These are phyloP conservation scores for Chouioia cunea DNA, from an alignment of 2,888 invertebrate species.

Conservation along the genomic window DNA sequence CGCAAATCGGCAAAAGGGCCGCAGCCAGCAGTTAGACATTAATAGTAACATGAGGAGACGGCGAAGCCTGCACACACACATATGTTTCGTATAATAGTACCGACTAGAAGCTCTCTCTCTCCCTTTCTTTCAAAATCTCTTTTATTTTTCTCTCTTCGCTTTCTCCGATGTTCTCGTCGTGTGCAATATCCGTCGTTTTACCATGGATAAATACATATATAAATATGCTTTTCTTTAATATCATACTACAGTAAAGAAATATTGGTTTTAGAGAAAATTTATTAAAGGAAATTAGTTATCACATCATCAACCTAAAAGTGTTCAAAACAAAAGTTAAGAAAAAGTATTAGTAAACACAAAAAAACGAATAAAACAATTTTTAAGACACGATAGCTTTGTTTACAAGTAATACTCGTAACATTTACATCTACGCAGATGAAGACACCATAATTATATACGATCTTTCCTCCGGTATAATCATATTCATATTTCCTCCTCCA, in stretches of 20 bases:
- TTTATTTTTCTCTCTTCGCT: neutral
- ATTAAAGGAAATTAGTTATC: no score
- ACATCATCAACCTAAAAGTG: no score
- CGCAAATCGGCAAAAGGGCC: constrained; percentile 33
- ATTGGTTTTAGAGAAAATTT: no score
- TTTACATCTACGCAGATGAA: neutral
- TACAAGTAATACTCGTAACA: no score
- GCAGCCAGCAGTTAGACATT: constrained; percentile 27
- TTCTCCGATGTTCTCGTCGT: neutral
- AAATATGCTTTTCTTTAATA: constrained; percentile 23
- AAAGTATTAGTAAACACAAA: neutral
- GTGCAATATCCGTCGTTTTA: constrained; percentile 23
- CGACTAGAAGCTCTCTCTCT: constrained; percentile 34
- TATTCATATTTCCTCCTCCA: constrained; percentile 30
- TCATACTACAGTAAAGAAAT: neutral
- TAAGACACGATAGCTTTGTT: no score
- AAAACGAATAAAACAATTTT: neutral
- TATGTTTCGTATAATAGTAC: constrained; percentile 30
- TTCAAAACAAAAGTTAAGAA: no score
- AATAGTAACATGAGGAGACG: constrained; percentile 41
- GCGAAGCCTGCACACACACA: constrained; percentile 32
- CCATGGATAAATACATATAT: constrained; percentile 21
- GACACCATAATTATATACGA: constrained; percentile 17
- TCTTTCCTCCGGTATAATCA: constrained; percentile 3
- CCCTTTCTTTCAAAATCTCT: neutral